Evolutionary conservation across 2,113 vertebrate genomes (phyloP).

Genomic region (Herpailurus yagouaroundi): DNA sequence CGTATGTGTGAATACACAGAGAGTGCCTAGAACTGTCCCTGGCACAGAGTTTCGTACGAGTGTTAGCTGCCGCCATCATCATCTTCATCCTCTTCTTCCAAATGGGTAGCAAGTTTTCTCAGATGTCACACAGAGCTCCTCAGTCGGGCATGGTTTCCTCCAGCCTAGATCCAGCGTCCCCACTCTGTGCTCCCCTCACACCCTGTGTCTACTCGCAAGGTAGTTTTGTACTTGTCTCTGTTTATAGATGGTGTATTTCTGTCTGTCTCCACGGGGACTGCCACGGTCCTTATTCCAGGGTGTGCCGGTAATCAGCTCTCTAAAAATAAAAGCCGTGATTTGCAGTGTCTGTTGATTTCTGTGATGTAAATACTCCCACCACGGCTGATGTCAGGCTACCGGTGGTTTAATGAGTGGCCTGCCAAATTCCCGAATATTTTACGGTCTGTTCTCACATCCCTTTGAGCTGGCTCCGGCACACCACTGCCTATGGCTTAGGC

Average conservation of each 20-base stretch:
- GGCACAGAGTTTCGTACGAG: neutral
- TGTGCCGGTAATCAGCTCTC: neutral
- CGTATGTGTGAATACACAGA: neutral
- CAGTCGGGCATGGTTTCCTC: neutral
- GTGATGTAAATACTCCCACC: neutral
- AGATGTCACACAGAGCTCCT: neutral
- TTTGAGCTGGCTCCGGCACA: neutral
- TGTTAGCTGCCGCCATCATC: neutral
- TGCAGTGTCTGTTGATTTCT: neutral
- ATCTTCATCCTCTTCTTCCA: neutral
- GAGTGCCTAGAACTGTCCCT: neutral
- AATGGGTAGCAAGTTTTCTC: neutral
- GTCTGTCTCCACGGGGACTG: neutral
- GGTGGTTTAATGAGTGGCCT: neutral
- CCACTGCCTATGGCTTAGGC: neutral
- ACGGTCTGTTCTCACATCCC: accelerated
- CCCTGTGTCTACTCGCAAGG: neutral
- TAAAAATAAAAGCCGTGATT: neutral
- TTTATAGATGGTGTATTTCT: neutral
- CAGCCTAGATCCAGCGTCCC: neutral
- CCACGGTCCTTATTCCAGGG: neutral
- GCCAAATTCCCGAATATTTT: neutral
- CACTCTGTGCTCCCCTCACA: too few species aligned
- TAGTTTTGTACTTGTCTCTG: neutral
- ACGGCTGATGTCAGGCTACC: neutral